Evolutionary conservation across 2,888 invertebrate species (phyloP).

Genomic region (Tenthredo notha): DNA sequence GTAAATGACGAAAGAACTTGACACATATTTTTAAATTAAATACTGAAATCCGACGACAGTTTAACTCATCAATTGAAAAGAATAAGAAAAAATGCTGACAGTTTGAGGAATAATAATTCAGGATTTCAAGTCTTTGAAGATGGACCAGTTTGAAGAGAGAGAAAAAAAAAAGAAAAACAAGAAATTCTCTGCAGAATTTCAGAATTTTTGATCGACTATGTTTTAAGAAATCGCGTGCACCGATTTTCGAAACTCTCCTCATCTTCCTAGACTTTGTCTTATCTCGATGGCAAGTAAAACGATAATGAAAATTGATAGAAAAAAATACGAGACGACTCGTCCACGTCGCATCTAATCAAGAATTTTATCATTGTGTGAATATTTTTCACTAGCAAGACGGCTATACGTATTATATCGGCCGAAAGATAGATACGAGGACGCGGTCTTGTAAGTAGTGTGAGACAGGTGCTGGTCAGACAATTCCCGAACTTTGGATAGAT

Average conservation of each 20-base stretch:
- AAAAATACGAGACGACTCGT: too few relatives aligned
- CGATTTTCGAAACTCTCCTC: not conserved
- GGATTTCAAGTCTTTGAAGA: not conserved
- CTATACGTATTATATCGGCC: not conserved
- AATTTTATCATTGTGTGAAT: not conserved
- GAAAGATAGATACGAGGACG: not conserved
- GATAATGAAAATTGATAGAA: not conserved
- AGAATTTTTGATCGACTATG: not conserved
- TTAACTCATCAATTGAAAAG: not conserved
- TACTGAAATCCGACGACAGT: not conserved
- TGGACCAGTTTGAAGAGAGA: not conserved
- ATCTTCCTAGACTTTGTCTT: not conserved
- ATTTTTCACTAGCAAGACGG: not conserved
- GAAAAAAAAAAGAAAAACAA: too few relatives aligned
- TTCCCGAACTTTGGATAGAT: constrained; percentile 29
- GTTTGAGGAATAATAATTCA: not conserved
- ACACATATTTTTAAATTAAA: not conserved
- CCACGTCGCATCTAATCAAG: not conserved
- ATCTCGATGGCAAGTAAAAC: not conserved
- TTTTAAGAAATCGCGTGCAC: not conserved
- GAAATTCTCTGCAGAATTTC: not conserved
- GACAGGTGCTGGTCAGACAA: constrained; percentile 49
- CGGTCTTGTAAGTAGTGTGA: constrained; percentile 31
- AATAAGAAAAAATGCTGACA: not conserved
- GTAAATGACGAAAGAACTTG: not conserved